Evolutionary conservation across 1,140 invertebrate species (phyloP).

Genomic region (Papilio polyxenes): DNA sequence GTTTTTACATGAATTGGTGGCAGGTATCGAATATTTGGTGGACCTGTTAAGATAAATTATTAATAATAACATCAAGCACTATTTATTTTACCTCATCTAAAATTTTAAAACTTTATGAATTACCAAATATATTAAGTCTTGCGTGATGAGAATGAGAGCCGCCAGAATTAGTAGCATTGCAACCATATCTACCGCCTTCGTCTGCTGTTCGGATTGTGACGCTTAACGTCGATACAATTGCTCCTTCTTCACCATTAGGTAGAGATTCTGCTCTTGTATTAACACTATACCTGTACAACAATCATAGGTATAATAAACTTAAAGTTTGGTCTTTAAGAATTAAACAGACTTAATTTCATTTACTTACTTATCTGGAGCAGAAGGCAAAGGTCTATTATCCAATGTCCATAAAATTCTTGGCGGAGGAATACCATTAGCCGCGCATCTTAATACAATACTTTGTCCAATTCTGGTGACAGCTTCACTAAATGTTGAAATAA

Average conservation of each 20-base stretch:
- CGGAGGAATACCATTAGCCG: slow-evolving; percentile 69
- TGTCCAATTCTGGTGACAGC: slow-evolving; percentile 71
- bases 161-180: slow-evolving; percentile 72
- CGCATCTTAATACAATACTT: slow-evolving; percentile 69
- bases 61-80: background rate
- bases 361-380: slow-evolving; percentile 71
- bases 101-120: background rate
- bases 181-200: slow-evolving; percentile 74
- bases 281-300: slow-evolving; percentile 66
- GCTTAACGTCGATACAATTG: slow-evolving; percentile 73
- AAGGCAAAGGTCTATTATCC: slow-evolving; percentile 69
- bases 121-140: slow-evolving; percentile 74
- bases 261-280: slow-evolving; percentile 73
- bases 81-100: slow-evolving; percentile 23
- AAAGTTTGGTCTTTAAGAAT: background rate
- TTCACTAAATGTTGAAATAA: slow-evolving; percentile 75
- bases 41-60: slow-evolving; percentile 81
- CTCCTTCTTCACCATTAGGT: slow-evolving; percentile 68
- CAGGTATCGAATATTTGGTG: slow-evolving; percentile 89
- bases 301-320: background rate
- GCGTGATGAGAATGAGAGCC: slow-evolving; percentile 74
- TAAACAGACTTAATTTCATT: background rate
- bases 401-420: slow-evolving; percentile 74
- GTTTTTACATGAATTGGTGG: slow-evolving; percentile 91
- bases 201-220: slow-evolving; percentile 72